phyloP scores from a whole-genome alignment of 2,797 vertebrate species.

The Parambassis ranga region DNA sequence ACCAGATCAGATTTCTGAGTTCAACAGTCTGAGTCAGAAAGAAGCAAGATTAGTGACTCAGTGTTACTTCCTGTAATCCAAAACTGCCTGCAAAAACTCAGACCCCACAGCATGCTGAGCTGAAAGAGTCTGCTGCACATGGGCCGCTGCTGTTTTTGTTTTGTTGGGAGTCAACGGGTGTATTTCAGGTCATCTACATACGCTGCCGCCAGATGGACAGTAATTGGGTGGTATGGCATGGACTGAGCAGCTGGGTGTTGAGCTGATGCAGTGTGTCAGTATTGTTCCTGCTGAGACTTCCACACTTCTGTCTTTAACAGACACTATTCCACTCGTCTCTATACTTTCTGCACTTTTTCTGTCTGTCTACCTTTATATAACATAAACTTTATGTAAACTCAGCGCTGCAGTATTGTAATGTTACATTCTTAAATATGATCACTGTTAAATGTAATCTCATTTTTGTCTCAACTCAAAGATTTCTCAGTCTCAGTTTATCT shows the following conservation, averaged over 20 bases:
- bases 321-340: background rate
- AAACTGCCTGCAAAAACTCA: constrained; percentile 38
- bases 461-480: too few relatives aligned
- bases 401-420: too few relatives aligned
- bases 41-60: constrained; percentile 65
- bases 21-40: constrained; percentile 69
- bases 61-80: constrained; percentile 73
- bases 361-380: too few relatives aligned
- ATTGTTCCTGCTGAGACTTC: constrained; percentile 4
- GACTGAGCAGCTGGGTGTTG: constrained; percentile 37
- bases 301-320: too few relatives aligned
- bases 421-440: too few relatives aligned
- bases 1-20: constrained; percentile 68
- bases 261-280: constrained; percentile 14
- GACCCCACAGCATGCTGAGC: constrained; percentile 62
- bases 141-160: constrained; percentile 32
- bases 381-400: too few relatives aligned
- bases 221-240: constrained; percentile 21
- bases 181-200: constrained; percentile 30
- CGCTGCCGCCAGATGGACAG: constrained; percentile 40
- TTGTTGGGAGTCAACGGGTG: constrained; percentile 12
- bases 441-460: too few relatives aligned
- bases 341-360: background rate
- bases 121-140: constrained; percentile 24
- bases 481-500: too few relatives aligned